A percentile compares a stretch with the other conserved stretches of the same genome.
phyloP scores from a whole-genome alignment of 1,140 invertebrate genomes.

The Heliconius congener region DNA sequence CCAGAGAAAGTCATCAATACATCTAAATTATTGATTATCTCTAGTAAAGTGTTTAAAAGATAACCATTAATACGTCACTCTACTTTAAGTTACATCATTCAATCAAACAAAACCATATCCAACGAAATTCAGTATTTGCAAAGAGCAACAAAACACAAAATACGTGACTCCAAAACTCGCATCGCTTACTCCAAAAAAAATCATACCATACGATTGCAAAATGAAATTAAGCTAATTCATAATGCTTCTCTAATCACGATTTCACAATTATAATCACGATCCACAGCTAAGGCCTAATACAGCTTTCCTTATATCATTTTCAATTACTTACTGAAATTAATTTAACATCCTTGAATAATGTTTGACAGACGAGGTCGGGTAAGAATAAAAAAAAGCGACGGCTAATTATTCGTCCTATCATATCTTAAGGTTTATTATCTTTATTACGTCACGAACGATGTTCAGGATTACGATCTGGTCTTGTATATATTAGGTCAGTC shows the following conservation, averaged over 20 bases:
- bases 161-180: conserved; percentile 4
- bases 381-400: conserved; percentile 45
- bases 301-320: conserved; percentile 49
- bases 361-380: conserved; percentile 63
- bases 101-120: not conserved
- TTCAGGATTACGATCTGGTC: conserved; percentile 64
- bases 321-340: conserved; percentile 48
- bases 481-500: conserved; percentile 70
- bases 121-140: not conserved
- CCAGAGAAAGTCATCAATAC: not conserved
- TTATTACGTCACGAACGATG: conserved; percentile 69
- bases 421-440: conserved; percentile 52
- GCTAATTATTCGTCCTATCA: conserved; percentile 52
- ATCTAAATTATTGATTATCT: not conserved
- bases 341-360: conserved; percentile 51
- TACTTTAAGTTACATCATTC: not conserved
- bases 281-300: conserved; percentile 22
- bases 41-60: not conserved
- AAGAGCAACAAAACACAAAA: not conserved
- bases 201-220: not conserved
- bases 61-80: not conserved
- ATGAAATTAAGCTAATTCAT: conserved; percentile 29
- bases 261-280: conserved; percentile 23
- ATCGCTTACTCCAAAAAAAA: not conserved
- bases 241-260: conserved; percentile 25